These are phyloP conservation scores for Drosophila paulistorum DNA, from an alignment of 1,140 invertebrate species.

Conservation along the genomic window DNA sequence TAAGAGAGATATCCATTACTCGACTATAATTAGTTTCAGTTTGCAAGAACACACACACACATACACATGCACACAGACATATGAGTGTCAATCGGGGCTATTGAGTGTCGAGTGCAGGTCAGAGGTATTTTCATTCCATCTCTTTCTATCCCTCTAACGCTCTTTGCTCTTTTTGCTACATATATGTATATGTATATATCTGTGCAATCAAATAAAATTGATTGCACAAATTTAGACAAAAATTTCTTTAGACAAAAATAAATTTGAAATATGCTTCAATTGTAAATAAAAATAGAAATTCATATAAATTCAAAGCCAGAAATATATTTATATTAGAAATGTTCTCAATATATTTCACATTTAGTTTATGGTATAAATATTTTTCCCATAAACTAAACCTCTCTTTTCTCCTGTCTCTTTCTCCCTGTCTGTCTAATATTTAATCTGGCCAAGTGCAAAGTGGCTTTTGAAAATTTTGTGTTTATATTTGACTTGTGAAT, in stretches of 20 bases:
- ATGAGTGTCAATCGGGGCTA: neutral
- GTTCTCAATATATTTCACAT: neutral
- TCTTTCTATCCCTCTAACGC: neutral
- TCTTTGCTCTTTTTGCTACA: neutral
- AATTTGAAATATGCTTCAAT: constrained; percentile 64
- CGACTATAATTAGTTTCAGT: constrained; percentile 73
- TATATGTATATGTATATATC: constrained; percentile 22
- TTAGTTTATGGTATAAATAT: constrained; percentile 37
- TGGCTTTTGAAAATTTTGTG: constrained; percentile 55
- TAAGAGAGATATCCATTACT: constrained; percentile 48
- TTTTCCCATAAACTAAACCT: constrained; percentile 53
- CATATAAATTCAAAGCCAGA: constrained; percentile 34
- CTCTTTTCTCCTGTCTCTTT: constrained; percentile 7
- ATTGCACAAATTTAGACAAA: constrained; percentile 47
- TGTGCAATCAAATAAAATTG: constrained; percentile 51
- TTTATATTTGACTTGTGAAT: constrained; percentile 58
- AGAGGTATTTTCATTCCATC: constrained; percentile 15
- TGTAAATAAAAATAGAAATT: constrained; percentile 48
- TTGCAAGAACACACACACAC: constrained; percentile 20
- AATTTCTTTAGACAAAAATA: constrained; percentile 50
- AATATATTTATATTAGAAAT: constrained; percentile 11
- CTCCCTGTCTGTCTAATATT: constrained; percentile 23
- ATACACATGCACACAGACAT: neutral
- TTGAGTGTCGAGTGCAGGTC: constrained; percentile 40
- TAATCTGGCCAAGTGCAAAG: constrained; percentile 54